Base-by-base conservation (phyloP, 1,140 invertebrate species). In the Scaptodrosophila lebanonensis region DNA sequence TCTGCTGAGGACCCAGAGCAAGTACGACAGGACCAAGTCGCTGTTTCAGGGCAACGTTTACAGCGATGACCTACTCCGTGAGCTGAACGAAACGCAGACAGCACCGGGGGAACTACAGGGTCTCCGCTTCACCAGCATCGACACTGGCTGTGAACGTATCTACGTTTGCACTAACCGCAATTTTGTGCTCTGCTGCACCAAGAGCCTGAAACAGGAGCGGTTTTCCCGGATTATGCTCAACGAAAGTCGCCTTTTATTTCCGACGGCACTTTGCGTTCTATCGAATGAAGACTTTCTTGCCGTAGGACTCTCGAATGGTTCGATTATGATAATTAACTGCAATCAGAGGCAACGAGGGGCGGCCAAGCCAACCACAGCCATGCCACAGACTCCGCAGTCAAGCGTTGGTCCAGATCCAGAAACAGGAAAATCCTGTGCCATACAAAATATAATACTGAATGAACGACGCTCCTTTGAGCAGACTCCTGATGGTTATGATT, bases 381-480 rank as follows among this genome's bases (percentile, higher is more conserved):
- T 57, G 11, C 63, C 56, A 4, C 52, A 27, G 8, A 30, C 11
- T 12, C 6, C 20, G 7, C 9, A 17, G 2, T 12, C 54, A 11
- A 36, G 8, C 0, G 35, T 42, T 39, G 52, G 47, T 1, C 45
- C 27, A 4, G 77, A 70, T 33, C 43, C 52, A 0, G 70, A 79
- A 3, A 84, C 65, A 5, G 83, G 79, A 9, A 87, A 87, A 60
- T 87, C 86, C 4, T 87, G 86, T 38, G 85, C 85, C 39, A 86
- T 87, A 32, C 86, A 87, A 50, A 87, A 87, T 25, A 86, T 87
- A 11, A 79, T 87, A 17, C 66, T 84, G 3, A 85, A 84, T 43
- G 83, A 85, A 17, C 68, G 83, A 6, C 66, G 67, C 27, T 68
- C 67, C 9, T 82, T 75, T 17, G 71, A 86, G 11, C 53, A 75